phyloP scores from a whole-genome alignment of 2,113 vertebrate genomes.

The Rhinogobius similis region DNA sequence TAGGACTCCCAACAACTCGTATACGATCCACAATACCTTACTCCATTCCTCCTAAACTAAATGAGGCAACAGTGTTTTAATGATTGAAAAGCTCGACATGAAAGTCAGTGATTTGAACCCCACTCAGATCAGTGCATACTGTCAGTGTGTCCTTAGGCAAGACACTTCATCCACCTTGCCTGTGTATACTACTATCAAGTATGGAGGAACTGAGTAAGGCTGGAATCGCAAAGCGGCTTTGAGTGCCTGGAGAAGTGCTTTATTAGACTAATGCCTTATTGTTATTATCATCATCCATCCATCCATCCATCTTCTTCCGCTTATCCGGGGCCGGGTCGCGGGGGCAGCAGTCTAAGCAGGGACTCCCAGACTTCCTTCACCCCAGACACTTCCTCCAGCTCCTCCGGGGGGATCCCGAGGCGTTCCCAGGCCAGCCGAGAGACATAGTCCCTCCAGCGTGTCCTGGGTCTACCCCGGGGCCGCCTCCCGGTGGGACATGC shows the following conservation, averaged over 20 bases:
- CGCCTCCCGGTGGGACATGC: too few species aligned
- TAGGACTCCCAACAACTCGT: background rate
- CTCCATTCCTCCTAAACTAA: too few species aligned
- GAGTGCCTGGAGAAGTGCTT: background rate
- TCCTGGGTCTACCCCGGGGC: too few species aligned
- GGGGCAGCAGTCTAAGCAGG: too few species aligned
- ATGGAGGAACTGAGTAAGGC: background rate
- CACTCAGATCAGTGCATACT: background rate
- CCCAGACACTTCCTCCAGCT: too few species aligned
- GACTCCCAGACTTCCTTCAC: too few species aligned
- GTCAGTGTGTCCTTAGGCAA: background rate
- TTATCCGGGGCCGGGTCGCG: too few species aligned
- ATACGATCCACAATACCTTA: too few species aligned
- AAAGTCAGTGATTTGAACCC: background rate
- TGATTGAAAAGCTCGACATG: background rate
- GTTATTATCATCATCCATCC: background rate
- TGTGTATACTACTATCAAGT: background rate
- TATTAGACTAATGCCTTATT: background rate
- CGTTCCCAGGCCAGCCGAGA: too few species aligned
- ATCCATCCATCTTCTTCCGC: too few species aligned
- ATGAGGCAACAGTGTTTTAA: background rate
- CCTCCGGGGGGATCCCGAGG: too few species aligned
- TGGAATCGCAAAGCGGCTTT: background rate
- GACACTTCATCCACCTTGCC: background rate
- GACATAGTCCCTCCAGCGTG: too few species aligned